These are phyloP conservation scores for Montipora capitata DNA, from an alignment of 92 coral and sea anemone species.

Conservation along the genomic window DNA sequence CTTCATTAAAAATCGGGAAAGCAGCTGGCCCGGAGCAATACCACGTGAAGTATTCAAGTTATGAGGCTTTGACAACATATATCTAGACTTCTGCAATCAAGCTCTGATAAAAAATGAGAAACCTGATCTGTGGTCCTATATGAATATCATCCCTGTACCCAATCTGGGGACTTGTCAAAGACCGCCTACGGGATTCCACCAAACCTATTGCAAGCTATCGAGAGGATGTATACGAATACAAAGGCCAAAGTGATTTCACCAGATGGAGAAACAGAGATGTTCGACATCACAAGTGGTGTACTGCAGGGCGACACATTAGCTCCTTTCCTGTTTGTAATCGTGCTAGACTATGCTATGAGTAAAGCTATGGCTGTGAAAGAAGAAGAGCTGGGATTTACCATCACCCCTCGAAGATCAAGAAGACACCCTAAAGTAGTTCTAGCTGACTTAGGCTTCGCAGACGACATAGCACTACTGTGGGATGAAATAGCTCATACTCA, in stretches of 20 bases:
- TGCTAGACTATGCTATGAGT: not conserved
- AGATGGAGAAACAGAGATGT: not conserved
- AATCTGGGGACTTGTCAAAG: constrained; percentile 31
- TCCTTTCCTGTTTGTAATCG: not conserved
- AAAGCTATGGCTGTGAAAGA: not conserved
- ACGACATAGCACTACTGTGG: too few relatives aligned
- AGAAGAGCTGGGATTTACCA: too few relatives aligned
- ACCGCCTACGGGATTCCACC: not conserved
- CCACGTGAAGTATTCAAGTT: constrained; percentile 23
- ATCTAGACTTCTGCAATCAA: constrained; percentile 27
- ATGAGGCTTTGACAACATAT: too few relatives aligned
- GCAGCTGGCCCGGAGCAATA: constrained; percentile 48
- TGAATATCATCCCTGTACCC: constrained; percentile 46
- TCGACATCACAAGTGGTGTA: too few relatives aligned
- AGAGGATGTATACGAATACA: not conserved
- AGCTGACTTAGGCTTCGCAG: not conserved
- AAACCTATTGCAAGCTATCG: not conserved
- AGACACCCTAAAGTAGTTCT: not conserved
- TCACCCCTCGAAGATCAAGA: not conserved
- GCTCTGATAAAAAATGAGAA: constrained; percentile 30
- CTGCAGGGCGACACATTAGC: not conserved
- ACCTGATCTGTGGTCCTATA: constrained; percentile 59
- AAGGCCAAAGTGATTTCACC: not conserved
- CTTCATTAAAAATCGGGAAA: constrained; percentile 32
- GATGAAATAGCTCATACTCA: too few relatives aligned